Base-by-base conservation (phyloP, 2,888 invertebrate species). In the Spialia ferax region DNA sequence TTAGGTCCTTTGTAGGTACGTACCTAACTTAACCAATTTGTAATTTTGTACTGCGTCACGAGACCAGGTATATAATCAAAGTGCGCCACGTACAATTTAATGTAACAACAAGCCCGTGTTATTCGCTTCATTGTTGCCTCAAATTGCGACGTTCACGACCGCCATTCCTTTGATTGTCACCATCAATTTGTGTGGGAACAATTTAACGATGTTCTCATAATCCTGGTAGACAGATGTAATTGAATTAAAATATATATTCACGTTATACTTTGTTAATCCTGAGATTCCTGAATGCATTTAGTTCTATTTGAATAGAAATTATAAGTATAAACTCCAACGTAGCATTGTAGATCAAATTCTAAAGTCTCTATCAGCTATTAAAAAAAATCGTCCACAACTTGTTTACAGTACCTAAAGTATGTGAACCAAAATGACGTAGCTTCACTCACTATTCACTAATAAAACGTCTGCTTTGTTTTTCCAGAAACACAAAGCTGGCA, bases 91-190 rank as follows among this genome's bases (percentile, higher is more conserved):
- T 26, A 52, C 26, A 52, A 59, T 50, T 59, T 26, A 59, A 52
- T 59, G 38, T 59, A 52, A 59, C 59, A 57, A 57, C 23, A 50
- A 20, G 18, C 52, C 38, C 23, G 45, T 22, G 48, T 60, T 60
- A 66, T 60, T 52, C 55, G 26, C 22, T 29, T 55, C 70, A 73
- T 69, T 65, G 63, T 71, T 64, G 68, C 59, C 69, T 69, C 42
- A 71, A 73, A 74, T 72, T 59, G 69, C 70, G 67, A 65, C 64
- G 72, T 67, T 72, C 57, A 60, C 66, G 60, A 65, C 70, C 70
- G 65, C 74, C 70, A 74, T 74, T 74, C 73, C 55, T 64, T 73
- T 76, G 71, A 78, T 75, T 73, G 73, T 73, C 70, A 70, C 57
- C 62, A 69, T 69, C 60, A 68, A 67, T 72, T 67, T 60, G 26